Percentiles rank a stretch among this genome's conserved stretches.
Evolutionary conservation across 2,797 vertebrate genomes (phyloP).

Genomic region (Clamator glandarius): DNA sequence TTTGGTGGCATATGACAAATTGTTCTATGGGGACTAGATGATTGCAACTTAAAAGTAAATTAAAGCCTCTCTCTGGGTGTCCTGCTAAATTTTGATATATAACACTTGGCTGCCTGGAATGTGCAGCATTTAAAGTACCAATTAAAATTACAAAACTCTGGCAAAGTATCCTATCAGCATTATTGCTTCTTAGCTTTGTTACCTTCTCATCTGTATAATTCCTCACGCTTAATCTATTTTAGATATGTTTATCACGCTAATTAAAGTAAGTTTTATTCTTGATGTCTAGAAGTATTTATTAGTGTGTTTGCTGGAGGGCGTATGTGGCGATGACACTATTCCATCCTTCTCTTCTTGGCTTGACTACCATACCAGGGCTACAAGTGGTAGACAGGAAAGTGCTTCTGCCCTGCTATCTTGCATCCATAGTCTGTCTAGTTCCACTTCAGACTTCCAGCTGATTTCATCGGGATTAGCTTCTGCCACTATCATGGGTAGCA

Average conservation of each 20-base stretch:
- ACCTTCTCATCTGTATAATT: neutral
- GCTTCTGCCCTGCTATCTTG: neutral
- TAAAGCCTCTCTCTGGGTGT: slow-evolving; percentile 13
- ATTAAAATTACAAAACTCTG: slow-evolving; percentile 45
- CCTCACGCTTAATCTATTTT: neutral
- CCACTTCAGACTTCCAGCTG: neutral
- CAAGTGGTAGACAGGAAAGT: neutral
- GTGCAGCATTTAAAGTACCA: slow-evolving; percentile 12
- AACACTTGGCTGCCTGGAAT: slow-evolving; percentile 14
- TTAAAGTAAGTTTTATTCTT: neutral
- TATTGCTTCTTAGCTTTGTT: slow-evolving; percentile 5
- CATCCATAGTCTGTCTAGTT: neutral
- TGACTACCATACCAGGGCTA: neutral
- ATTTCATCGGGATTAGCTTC: neutral
- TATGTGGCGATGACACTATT: neutral
- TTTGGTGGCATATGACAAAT: slow-evolving; percentile 9
- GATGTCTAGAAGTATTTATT: neutral
- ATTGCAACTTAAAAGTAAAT: slow-evolving; percentile 50
- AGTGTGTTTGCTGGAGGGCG: neutral
- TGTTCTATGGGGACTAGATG: neutral
- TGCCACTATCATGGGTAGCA: neutral
- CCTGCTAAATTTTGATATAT: slow-evolving; percentile 16
- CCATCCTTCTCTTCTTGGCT: neutral
- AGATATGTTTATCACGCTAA: neutral
- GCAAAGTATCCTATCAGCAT: slow-evolving; percentile 18